Base-by-base conservation (phyloP, 2,888 invertebrate species). In the Thera britannica region DNA sequence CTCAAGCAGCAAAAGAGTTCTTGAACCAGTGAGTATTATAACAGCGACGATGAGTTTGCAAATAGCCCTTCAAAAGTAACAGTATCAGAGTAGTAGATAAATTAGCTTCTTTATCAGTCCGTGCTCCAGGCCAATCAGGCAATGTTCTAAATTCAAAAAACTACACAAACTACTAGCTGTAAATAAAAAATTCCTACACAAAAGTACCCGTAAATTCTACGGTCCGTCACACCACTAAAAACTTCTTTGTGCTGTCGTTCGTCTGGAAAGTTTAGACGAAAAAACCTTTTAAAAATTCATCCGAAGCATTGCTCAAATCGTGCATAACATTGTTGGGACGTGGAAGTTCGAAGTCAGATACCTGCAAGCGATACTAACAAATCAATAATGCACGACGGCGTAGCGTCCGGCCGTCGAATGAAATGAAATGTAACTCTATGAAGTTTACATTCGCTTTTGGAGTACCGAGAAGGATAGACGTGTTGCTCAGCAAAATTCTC, bases 341-440 rank as follows among this genome's bases (percentile, higher is more conserved):
- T 55, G 46, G 8, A 34, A 70, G 70, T 72, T 68, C 38, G 64
- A 65, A 67, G 68, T n/a, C n/a, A 65, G 66, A 69, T 71, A 70
- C 70, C 71, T 62, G 54, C 44, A 46, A 9, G 44, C 71, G 55
- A 75, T 76, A 79, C 74, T 65, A 70, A 70, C 62, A 67, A 75
- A 81, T 79, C 79, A 80, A 80, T 81, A 79, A 76, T 79, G 75
- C 75, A 62, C 56, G 52, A 7, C 34, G 34, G 36, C n/a, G 44
- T 44, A 23, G 46, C n/a, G 44, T 44, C 55, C 60, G 38, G 60
- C 51, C 60, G 44, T 9, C 44, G 60, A 36, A 59, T 49, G 58
- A 48, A 59, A 51, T 59, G 49, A 52, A 52, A 52, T 52, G 34
- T 60, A 41, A 51, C 51, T 60, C 41, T 41, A 51, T 41, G 49